Evolutionary conservation across 2,888 invertebrate genomes (phyloP).

Genomic region (Seira sanloemensis): DNA sequence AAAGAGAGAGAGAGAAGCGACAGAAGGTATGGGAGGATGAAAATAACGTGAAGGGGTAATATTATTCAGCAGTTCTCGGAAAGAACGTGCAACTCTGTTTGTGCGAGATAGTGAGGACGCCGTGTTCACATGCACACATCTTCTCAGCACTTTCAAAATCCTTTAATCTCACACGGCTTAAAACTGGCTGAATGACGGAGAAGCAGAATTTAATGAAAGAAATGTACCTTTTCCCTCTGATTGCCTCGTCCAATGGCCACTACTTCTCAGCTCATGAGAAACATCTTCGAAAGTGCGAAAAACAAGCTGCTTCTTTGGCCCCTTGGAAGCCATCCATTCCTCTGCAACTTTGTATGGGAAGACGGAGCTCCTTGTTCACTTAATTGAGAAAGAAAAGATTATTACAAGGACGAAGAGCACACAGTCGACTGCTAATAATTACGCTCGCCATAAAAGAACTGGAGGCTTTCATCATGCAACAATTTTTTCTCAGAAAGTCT

Average conservation of each 20-base stretch:
- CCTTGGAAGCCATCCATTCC: too few species aligned
- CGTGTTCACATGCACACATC: not conserved
- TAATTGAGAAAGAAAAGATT: constrained; percentile 35
- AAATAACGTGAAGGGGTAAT: not conserved
- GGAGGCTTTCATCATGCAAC: constrained; percentile 1
- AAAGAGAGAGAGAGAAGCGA: constrained; percentile 20
- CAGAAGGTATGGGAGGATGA: not conserved
- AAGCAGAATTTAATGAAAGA: not conserved
- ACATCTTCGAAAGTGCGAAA: not conserved
- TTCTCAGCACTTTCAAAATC: not conserved
- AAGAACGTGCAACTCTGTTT: not conserved
- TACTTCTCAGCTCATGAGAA: not conserved
- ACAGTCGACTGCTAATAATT: not conserved
- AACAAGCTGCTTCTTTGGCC: not conserved
- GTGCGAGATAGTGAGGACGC: not conserved
- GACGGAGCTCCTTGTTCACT: constrained; percentile 19
- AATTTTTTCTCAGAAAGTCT: not conserved
- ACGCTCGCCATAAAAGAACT: not conserved
- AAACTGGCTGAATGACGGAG: not conserved
- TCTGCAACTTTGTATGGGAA: not conserved
- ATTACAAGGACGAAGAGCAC: constrained; percentile 32
- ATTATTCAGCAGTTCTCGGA: not conserved
- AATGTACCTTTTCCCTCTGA: too few species aligned
- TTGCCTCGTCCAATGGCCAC: too few species aligned
- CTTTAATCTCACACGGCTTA: not conserved